Evolutionary conservation across 2,888 invertebrate species (phyloP), one percentile per base, ranked within the genome.

Genomic region (Junonia oenone): DNA sequence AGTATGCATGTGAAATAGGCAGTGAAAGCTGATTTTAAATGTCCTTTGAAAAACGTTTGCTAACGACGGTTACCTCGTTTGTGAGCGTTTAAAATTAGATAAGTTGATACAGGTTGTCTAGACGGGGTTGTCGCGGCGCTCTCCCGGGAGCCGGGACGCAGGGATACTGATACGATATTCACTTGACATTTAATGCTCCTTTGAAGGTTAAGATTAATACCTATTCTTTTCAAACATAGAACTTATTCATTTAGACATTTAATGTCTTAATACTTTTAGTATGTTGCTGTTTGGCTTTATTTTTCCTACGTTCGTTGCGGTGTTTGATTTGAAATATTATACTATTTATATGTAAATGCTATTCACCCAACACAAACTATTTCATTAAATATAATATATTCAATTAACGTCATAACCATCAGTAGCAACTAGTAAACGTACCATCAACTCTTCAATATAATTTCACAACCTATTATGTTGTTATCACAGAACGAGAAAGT

Each of bases 51-150:
- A 74, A 72, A 73, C 73, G 73, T 75, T 17, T 46, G 31, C 43
- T 46, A 43, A 51, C 43, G 33, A 43, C 47, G 45, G 48, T 49
- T 14, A 67, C 66, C 69, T 71, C 74, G 76, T 72, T 62, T 58
- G 62, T 63, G 65, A 68, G 71, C 70, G 78, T 68, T 67, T 69
- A 67, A 67, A 65, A 66, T 75, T 68, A 71, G 76, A 80, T 78
- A 76, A 78, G 68, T 74, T 75, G 69, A 75, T 80, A 72, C 68
- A 70, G 69, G 71, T 72, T 72, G 88, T 88, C 88, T 87, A 88
- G 88, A 87, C 88, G 75, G 67, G 61, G 66, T 75, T 71, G 73
- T 75, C 61, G 63, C 75, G 79, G 78, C n/a, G 75, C 73, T 46
- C 63, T 61, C 56, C 49, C 29, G 63, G 62, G 62, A 38, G 54